Evolutionary conservation across 2,888 invertebrate species (phyloP), one percentile per base, ranked within the genome.

Genomic region (Drosophila ochracea): DNA sequence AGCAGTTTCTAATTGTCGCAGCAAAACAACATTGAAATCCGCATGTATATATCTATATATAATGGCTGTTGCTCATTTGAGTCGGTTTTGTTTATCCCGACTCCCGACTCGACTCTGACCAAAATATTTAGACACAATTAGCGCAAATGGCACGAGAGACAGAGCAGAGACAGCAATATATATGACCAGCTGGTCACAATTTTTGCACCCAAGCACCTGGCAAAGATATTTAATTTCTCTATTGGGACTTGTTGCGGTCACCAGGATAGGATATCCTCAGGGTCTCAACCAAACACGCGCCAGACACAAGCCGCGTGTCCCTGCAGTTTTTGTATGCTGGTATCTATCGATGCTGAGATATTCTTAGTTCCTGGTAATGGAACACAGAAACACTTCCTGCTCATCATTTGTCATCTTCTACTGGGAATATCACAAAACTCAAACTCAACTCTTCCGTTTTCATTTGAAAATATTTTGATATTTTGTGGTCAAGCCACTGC

Each of bases 71-170:
- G 71, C 81, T 76, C 78, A 76, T 76, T 79, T 78, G 53, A 33
- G 54, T 39, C 55, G 3, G 25, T 47, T 47, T 47, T 47, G 70
- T 64, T 64, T 53, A 35, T 41, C 54, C 59, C 52, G 47, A 47
- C 25, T 41, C 54, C 59, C 52, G 47, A 47, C 25, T 37, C 73
- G 49, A 50, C 37, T 57, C 55, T 72, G 75, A 60, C 78, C 84
- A 89, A 75, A 86, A 85, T 89, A 89, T 90, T 86, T 90, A 90
- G 71, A 88, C 83, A 86, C 85, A 89, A 86, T 90, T 86, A 86
- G 90, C 90, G 83, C 37, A 89, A 77, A 73, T 87, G 88, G 82
- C 85, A 90, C 88, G 90, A 90, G 58, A 16, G 47, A 47, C 47
- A 31, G 16, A 41, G 39, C 13, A 47, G 90, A 31, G 39, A 19